A percentile compares a stretch with the other conserved stretches of the same genome.
Conservation (phyloP, 1,140 invertebrate species). For the Bombus haemorrhoidalis region DNA sequence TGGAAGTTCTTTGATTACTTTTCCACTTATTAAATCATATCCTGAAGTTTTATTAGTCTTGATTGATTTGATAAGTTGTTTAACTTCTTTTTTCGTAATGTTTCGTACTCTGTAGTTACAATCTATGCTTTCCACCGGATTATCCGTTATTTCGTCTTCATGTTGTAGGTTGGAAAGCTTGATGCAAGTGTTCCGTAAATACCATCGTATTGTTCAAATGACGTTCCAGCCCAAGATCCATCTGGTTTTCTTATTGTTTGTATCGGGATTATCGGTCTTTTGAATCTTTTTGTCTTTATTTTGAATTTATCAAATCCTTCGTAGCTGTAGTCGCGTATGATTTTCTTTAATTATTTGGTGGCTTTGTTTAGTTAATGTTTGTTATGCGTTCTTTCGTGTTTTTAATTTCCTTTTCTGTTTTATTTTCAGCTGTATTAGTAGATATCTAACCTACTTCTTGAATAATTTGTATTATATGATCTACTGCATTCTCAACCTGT, state of each 20-base stretch:
- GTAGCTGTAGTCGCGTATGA: not conserved
- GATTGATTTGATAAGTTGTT: conserved; percentile 11
- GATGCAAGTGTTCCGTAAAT: conserved; percentile 48
- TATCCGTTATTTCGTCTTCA: not conserved
- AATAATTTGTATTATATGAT: not conserved
- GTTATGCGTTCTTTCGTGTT: not conserved
- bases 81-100: not conserved
- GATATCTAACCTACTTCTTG: not conserved
- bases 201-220: conserved; percentile 52
- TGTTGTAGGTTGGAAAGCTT: conserved; percentile 13
- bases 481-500: too few relatives aligned
- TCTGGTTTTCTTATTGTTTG: conserved; percentile 51
- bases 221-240: conserved; percentile 53
- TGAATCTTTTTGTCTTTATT: conserved; percentile 46
- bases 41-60: conserved; percentile 59
- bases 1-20: conserved; percentile 62
- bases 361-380: conserved; percentile 28
- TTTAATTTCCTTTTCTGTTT: not conserved
- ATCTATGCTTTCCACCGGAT: not conserved
- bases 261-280: not conserved
- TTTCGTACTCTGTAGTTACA: not conserved
- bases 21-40: conserved; percentile 65
- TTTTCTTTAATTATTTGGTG: conserved; percentile 5
- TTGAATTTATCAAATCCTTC: not conserved
- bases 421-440: not conserved